Conservation (phyloP, 2,888 invertebrate species). For the Chloroclystis v-ata region DNA sequence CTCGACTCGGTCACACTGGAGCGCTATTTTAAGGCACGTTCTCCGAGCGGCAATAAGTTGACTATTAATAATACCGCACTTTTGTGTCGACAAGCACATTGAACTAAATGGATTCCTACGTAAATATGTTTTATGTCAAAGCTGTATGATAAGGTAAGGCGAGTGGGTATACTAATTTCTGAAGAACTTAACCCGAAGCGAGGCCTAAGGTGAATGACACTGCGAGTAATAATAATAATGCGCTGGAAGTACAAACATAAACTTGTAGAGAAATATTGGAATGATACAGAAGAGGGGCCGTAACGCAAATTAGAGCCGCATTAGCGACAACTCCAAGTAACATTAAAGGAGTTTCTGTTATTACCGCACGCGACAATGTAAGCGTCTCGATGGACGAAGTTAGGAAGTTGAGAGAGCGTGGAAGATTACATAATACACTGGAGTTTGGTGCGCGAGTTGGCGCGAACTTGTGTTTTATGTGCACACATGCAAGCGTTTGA, state of each 20-base stretch:
- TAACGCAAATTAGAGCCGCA: slow-evolving; percentile 48
- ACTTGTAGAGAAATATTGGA: slow-evolving; percentile 36
- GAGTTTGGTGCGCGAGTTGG: slow-evolving; percentile 43
- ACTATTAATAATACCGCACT: slow-evolving; percentile 49
- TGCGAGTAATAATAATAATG: slow-evolving; percentile 40
- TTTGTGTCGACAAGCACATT: slow-evolving; percentile 39
- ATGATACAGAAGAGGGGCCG: slow-evolving; percentile 36
- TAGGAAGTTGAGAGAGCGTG: slow-evolving; percentile 45
- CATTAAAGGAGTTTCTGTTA: slow-evolving; percentile 52
- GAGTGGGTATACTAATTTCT: slow-evolving; percentile 25
- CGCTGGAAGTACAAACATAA: slow-evolving; percentile 35
- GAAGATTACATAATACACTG: slow-evolving; percentile 50
- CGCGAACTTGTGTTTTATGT: slow-evolving; percentile 49
- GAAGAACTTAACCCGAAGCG: slow-evolving; percentile 40
- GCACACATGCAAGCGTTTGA: slow-evolving; percentile 40
- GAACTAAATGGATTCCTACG: slow-evolving; percentile 41
- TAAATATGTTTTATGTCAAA: slow-evolving; percentile 35
- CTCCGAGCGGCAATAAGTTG: slow-evolving; percentile 60
- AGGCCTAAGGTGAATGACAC: slow-evolving; percentile 59
- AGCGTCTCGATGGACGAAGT: slow-evolving; percentile 44
- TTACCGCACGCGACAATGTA: slow-evolving; percentile 48
- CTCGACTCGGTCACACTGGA: slow-evolving; percentile 51
- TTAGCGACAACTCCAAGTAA: slow-evolving; percentile 49
- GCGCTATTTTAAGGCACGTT: slow-evolving; percentile 66
- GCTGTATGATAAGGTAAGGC: slow-evolving; percentile 31